Evolutionary conservation across 2,888 invertebrate genomes (phyloP).

Genomic region (Imbricaverruca yamaguchii): DNA sequence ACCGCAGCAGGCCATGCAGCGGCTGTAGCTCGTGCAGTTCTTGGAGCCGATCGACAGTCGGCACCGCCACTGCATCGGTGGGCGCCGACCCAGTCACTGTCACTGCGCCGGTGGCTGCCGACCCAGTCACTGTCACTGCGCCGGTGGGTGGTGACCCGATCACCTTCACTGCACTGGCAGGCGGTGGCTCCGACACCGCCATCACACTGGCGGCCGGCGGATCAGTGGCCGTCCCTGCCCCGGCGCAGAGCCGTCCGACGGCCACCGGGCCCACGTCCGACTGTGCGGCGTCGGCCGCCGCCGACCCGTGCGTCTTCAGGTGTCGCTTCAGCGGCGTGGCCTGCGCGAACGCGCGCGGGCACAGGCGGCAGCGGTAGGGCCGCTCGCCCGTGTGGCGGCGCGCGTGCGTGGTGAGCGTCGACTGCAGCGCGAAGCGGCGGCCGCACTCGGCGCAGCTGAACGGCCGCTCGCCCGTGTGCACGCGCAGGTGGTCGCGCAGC

Average conservation of each 20-base stretch:
- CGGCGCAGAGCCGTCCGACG: too few species aligned
- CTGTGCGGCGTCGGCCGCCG: not conserved
- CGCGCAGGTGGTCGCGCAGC: not conserved
- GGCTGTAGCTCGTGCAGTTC: slow-evolving; percentile 5
- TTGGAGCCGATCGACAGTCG: not conserved
- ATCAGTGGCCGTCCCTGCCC: too few species aligned
- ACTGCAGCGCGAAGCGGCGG: not conserved
- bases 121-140: too few species aligned
- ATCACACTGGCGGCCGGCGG: too few species aligned
- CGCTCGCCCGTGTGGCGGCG: not conserved
- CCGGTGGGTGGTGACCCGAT: too few species aligned
- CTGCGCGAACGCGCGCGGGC: slow-evolving; percentile 9
- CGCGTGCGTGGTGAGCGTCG: not conserved
- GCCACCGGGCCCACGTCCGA: not conserved
- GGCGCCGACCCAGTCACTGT: not conserved
- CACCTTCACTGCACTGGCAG: too few species aligned
- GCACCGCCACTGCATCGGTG: not conserved
- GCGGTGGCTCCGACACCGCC: too few species aligned
- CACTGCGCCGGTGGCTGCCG: not conserved
- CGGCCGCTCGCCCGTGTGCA: slow-evolving; percentile 14
- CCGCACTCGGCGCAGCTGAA: not conserved
- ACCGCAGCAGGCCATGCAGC: not conserved
- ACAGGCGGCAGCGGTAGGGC: not conserved
- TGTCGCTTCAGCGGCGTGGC: slow-evolving; percentile 3
- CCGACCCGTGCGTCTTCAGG: not conserved